Base-by-base conservation (phyloP, 1,140 invertebrate species). In the Procambarus virginalis region DNA sequence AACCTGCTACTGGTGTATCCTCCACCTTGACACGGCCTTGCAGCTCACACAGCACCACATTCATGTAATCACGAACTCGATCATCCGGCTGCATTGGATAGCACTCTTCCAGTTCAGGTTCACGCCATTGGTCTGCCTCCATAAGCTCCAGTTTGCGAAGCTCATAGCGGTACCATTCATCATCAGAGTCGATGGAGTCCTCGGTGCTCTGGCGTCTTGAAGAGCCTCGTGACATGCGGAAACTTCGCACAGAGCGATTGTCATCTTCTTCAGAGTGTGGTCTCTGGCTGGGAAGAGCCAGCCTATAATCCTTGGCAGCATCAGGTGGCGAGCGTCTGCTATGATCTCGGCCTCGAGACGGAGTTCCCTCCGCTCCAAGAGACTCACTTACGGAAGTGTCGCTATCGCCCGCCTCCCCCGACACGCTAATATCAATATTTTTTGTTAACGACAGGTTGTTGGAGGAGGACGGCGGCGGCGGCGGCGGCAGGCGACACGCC, bases 81-180 rank as follows among this genome's bases (percentile, higher is more conserved):
- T 91, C 90, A 55, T 92, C 86, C 49, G 93, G 93, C 22, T 96
- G 93, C 2, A 92, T 89, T 10, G 95, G 94, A 89, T 95, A 94
- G 89, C 95, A 95, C 93, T 95, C 95, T 92, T 96, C 96, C 20
- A 94, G 93, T 92, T 96, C 96, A 60, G 96, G 92, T 92, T 96
- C 95, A 9, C 95, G 95, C 91, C 96, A 96, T 91, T 96, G 94
- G 93, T 98, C 91, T 68, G 90, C 86, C 79, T 93, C 97, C 93
- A 98, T 94, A 94, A 98, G 96, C 94, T 98, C 97, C 64, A 98
- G 93, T 94, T 98, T 97, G 77, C 96, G 95, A 82, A 98, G 93
- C 93, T 98, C 97, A 93, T 98, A 97, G 91, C 97, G 97, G 93
- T 98, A 98, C 96, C 97, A 98, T 94, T 98, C 97, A 93, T 98